A percentile compares a stretch with the other conserved stretches of the same genome.
These are phyloP conservation scores for Ashinkailepas kermadecensis DNA, from an alignment of 2,888 invertebrate genomes.

Conservation along the genomic window DNA sequence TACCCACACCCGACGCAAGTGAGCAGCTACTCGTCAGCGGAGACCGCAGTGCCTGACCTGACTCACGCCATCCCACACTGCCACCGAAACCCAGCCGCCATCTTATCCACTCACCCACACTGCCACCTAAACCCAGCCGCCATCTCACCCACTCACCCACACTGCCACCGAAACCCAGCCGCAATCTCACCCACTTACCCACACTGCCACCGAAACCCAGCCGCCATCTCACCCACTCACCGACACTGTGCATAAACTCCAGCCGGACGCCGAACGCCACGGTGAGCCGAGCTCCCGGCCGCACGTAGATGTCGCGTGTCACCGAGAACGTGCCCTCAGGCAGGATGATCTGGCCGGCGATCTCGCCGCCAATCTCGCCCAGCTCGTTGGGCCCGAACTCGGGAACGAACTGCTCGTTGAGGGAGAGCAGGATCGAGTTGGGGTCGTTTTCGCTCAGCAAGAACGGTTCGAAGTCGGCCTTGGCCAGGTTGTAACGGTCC, in stretches of 20 bases:
- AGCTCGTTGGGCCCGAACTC: slow-evolving; percentile 63
- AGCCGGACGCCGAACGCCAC: slow-evolving; percentile 81
- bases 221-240: background rate
- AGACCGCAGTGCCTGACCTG: too few relatives aligned
- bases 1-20: too few relatives aligned
- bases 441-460: slow-evolving; percentile 74
- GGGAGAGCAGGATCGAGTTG: slow-evolving; percentile 32
- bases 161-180: too few relatives aligned
- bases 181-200: too few relatives aligned
- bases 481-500: slow-evolving; percentile 89
- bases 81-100: too few relatives aligned
- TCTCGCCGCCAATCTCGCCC: slow-evolving; percentile 77
- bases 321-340: slow-evolving; percentile 75
- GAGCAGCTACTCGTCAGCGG: too few relatives aligned
- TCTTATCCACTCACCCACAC: too few relatives aligned
- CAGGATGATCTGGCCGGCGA: slow-evolving; percentile 78
- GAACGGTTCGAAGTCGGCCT: slow-evolving; percentile 83
- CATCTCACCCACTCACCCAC: too few relatives aligned
- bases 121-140: too few relatives aligned
- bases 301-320: slow-evolving; percentile 83
- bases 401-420: slow-evolving; percentile 65
- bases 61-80: too few relatives aligned
- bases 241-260: slow-evolving; percentile 64
- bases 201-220: too few relatives aligned
- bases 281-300: slow-evolving; percentile 84